Evolutionary conservation across 2,113 vertebrate species (phyloP).

Genomic region (Canis aureus): DNA sequence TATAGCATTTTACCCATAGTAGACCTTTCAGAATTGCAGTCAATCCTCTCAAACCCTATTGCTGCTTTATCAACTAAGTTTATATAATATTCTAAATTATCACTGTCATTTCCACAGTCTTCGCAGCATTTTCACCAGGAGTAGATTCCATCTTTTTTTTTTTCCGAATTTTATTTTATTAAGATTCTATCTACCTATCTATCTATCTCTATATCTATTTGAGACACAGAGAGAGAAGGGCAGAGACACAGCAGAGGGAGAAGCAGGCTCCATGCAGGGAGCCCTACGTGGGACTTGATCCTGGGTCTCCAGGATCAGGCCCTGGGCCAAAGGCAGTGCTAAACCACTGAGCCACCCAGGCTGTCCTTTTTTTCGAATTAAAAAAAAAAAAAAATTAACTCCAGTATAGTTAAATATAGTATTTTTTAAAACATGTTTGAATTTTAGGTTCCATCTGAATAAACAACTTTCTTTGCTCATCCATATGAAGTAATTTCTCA

Average conservation of each 20-base stretch:
- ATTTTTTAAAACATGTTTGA: neutral
- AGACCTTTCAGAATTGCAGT: neutral
- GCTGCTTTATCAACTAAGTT: neutral
- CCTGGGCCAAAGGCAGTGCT: too few species aligned
- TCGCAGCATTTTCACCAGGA: neutral
- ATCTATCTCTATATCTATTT: too few species aligned
- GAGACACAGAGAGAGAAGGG: too few species aligned
- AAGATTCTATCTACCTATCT: too few species aligned
- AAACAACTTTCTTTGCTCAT: neutral
- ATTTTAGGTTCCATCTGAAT: neutral
- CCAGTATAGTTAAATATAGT: neutral
- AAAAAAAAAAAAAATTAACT: neutral
- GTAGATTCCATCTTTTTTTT: neutral
- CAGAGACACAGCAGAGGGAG: too few species aligned
- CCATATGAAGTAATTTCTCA: neutral
- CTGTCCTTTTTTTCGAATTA: too few species aligned
- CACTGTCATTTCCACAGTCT: neutral
- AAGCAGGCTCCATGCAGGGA: too few species aligned
- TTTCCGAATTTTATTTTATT: neutral
- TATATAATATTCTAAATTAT: neutral
- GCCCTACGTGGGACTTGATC: too few species aligned
- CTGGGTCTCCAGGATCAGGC: too few species aligned
- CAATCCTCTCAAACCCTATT: neutral
- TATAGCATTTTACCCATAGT: neutral
- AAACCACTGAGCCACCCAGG: too few species aligned